Evolutionary conservation across 2,888 invertebrate genomes (phyloP), one percentile per base, ranked within the genome.

Genomic region (Agrotis exclamationis): DNA sequence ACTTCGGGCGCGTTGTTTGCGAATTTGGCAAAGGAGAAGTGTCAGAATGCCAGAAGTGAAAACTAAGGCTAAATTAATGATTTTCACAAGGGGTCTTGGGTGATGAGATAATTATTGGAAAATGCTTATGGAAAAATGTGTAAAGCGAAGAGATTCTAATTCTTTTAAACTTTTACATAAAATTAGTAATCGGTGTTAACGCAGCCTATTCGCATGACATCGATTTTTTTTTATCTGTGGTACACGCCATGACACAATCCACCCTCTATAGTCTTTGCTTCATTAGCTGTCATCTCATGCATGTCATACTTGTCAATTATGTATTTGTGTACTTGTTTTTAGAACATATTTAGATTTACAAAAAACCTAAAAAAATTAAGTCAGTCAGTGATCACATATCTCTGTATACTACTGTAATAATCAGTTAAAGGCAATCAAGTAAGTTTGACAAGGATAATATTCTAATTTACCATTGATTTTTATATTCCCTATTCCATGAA

Each of bases 1-100:
- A 72, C 54, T 74, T 72, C 75, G 59, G 33, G 44, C 63, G 70
- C 66, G 71, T 81, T 71, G 67, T 72, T 75, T 79, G 62, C 58
- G 58, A 69, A 54, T 64, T 62, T 53, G 54, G 80, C 75, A 80
- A 47, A 71, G 71, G 66, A 33, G 18, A 33, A n/a, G 1, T 64
- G 16, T 6, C 53, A 20, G 28, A 69, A 62, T 59, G 70, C 82
- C 79, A 74, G 6, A 20, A 9, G 11, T n/a, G 58, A 62, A 28
- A 56, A 56, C 24, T 58, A 54, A 14, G 0, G n/a, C 48, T 70
- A 54, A 4, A 16, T n/a, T 9, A 1, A 18, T 18, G 20, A 22
- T n/a, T 53, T 3, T 45, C 14, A 33, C 18, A 22, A 20, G 16
- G 54, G 18, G 13, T n/a, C 14, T 18, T 39, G 14, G 1, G 9